These are phyloP conservation scores for Anseranas semipalmata DNA, from an alignment of 2,113 vertebrate species.

Conservation along the genomic window DNA sequence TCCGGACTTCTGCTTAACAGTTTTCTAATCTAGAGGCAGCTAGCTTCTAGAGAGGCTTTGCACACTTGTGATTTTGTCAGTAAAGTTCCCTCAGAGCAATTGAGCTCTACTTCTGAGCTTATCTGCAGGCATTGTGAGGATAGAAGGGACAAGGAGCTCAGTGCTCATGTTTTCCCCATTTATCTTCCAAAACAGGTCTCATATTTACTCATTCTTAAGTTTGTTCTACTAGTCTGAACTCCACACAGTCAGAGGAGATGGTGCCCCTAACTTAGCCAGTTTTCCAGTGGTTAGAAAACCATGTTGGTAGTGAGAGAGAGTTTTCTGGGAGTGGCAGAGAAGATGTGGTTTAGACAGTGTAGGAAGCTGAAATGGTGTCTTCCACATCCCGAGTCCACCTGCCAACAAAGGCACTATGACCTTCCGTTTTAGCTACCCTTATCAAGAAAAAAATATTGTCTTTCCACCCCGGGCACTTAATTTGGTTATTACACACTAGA, in stretches of 20 bases:
- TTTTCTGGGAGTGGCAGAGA: background rate
- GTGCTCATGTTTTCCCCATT: background rate
- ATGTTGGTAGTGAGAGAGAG: background rate
- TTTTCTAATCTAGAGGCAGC: background rate
- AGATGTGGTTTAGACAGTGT: background rate
- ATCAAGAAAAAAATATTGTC: background rate
- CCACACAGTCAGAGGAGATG: background rate
- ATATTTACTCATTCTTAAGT: background rate
- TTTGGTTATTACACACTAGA: background rate
- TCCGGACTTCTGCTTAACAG: background rate
- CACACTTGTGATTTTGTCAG: background rate
- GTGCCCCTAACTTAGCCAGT: background rate
- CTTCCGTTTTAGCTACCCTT: background rate
- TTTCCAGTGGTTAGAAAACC: background rate
- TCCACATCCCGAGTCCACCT: background rate
- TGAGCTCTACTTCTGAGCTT: accelerated
- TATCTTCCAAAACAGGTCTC: background rate
- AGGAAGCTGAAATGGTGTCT: background rate
- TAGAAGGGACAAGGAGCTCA: accelerated
- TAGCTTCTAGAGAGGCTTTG: background rate
- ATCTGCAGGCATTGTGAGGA: background rate
- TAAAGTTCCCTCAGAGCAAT: background rate
- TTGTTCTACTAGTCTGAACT: background rate
- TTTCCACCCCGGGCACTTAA: background rate
- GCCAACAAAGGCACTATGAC: background rate